Base-by-base conservation (phyloP, 2,113 vertebrate species). In the Phrynosoma blainvillii region DNA sequence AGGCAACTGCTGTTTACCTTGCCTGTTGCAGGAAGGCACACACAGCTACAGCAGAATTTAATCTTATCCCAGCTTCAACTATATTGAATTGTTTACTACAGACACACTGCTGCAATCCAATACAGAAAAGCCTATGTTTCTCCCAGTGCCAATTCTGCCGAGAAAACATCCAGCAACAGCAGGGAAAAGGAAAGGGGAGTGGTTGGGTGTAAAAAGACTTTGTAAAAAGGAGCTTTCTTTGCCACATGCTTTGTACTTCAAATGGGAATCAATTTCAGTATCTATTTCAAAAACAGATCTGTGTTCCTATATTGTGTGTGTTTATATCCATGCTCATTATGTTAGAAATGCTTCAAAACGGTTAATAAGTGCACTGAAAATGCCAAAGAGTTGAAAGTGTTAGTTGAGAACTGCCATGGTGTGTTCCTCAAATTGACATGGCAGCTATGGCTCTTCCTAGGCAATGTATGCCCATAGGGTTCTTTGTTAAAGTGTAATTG, bases 341-440 rank as follows among this genome's bases (percentile, higher is more conserved):
- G 62, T 82, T 65, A n/a, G 32, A 68, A 83, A 83, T 70, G 47
- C 40, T 5, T 71, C 12, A 71, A 30, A 83, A n/a, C 25, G 52
- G 66, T 25, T 70, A 4, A 68, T 82, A 80, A 56, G 30, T 79
- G 13, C 27, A 3, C 18, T 36, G 56, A 80, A 80, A 80, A 80
- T 80, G 30, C 30, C 36, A 12, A 74, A 75, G 9, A 89, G 36
- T 71, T 90, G 80, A 56, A 47, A 89, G 56, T 25, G 25, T 52
- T 36, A 90, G 0, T 23, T 84, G 1, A 21, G 32, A 2, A 75
- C 47, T 71, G 0, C 11, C 10, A 2, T 84, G 21, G 85, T 40
- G 25, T 82, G 0, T 77, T 91, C 20, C 10, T 32, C 82, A 30
- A 79, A 89, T 3, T 66, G 21, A 12, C 13, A 1, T 71, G 1